These are phyloP conservation scores for Notoglanidium macrostoma DNA, from an alignment of 2,797 vertebrate species.

Conservation along the genomic window DNA sequence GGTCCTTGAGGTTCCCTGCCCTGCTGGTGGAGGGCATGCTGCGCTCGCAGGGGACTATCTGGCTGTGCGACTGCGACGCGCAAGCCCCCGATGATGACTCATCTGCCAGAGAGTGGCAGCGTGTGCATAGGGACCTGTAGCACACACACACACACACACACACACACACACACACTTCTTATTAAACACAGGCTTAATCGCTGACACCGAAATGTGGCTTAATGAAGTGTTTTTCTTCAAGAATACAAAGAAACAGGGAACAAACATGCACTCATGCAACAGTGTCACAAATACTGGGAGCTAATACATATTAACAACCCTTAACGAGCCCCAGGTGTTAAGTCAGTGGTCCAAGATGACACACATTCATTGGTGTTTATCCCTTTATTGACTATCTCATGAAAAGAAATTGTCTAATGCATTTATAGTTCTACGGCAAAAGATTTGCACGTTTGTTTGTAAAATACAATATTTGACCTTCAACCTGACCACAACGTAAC, in stretches of 20 bases:
- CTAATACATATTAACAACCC: neutral
- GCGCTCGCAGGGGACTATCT: constrained; percentile 83
- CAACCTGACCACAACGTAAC: neutral
- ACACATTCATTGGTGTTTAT: neutral
- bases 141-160: neutral
- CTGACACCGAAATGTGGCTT: too few relatives aligned
- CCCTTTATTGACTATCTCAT: neutral
- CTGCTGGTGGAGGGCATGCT: constrained; percentile 98
- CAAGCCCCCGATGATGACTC: constrained; percentile 82
- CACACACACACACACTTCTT: neutral
- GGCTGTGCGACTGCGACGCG: constrained; percentile 84
- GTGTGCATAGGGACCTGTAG: constrained; percentile 81
- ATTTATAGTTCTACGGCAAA: neutral
- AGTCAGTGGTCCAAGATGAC: neutral
- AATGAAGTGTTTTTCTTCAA: neutral
- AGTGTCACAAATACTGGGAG: neutral
- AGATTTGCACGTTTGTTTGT: neutral
- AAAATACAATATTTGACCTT: neutral
- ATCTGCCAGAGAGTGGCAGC: constrained; percentile 88
- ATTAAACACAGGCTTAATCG: neutral
- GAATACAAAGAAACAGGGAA: neutral
- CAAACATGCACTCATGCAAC: neutral
- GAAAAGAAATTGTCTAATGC: neutral
- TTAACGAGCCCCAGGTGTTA: neutral
- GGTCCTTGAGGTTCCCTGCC: constrained; percentile 98